phyloP scores from a whole-genome alignment of 2,888 invertebrate species.

The Lasioglossum morio region DNA sequence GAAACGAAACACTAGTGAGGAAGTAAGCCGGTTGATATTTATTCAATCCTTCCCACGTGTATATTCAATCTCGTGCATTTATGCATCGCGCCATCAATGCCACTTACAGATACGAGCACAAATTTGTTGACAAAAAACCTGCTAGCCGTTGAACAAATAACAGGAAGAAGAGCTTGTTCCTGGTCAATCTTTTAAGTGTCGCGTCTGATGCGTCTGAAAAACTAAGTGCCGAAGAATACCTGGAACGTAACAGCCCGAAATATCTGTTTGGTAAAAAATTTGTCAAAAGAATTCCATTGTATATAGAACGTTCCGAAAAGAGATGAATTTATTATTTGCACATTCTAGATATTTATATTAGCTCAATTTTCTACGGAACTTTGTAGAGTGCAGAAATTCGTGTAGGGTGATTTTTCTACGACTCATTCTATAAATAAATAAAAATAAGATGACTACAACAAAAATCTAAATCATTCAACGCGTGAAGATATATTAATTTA shows the following conservation, averaged over 20 bases:
- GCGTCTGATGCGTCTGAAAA: background rate
- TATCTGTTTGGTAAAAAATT: background rate
- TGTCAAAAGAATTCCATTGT: background rate
- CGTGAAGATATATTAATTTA: background rate
- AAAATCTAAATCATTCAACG: too few species aligned
- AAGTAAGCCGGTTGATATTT: slow-evolving; percentile 30
- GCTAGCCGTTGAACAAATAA: background rate
- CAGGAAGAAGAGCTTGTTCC: slow-evolving; percentile 3
- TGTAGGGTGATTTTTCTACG: too few species aligned
- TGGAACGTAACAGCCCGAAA: background rate
- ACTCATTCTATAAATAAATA: background rate
- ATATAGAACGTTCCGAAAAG: background rate
- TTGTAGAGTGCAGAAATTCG: too few species aligned
- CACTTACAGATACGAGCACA: background rate
- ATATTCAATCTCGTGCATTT: slow-evolving; percentile 21
- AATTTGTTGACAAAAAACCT: background rate
- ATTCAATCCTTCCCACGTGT: slow-evolving; percentile 36
- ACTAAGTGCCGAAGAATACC: background rate
- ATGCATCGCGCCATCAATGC: background rate
- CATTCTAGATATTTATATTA: background rate
- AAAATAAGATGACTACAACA: background rate
- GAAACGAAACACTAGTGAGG: background rate
- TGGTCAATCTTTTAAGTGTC: background rate
- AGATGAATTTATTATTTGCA: background rate
- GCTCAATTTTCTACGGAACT: background rate